Conservation (phyloP, 2,888 invertebrate species). For the Rapana venosa region DNA sequence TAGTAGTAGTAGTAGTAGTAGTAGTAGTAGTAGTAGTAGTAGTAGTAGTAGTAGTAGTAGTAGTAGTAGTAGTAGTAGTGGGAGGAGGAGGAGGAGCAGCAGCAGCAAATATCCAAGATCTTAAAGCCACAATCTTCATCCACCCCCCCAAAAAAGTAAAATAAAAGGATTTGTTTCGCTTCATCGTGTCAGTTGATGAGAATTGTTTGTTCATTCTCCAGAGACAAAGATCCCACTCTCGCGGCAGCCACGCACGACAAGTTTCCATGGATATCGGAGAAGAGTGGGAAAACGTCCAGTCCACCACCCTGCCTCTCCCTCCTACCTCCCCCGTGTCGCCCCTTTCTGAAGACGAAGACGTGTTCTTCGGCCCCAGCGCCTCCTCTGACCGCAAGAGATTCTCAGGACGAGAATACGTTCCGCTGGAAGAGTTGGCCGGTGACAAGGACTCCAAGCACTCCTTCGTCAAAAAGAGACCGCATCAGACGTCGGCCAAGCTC, state of each 20-base stretch:
- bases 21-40: too few species aligned
- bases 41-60: too few species aligned
- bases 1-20: too few species aligned
- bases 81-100: too few species aligned
- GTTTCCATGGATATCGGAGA: slow-evolving; percentile 59
- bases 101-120: too few species aligned
- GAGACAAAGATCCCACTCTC: neutral
- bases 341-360: slow-evolving; percentile 26
- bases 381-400: neutral
- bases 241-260: slow-evolving; percentile 42
- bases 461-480: neutral
- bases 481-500: slow-evolving; percentile 33
- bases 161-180: too few species aligned
- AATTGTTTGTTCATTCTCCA: neutral
- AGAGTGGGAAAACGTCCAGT: slow-evolving; percentile 62
- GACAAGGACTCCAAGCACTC: neutral
- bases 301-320: neutral
- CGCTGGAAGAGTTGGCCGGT: neutral
- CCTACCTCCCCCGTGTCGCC: neutral
- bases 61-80: too few species aligned
- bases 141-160: too few species aligned
- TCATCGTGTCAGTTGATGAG: too few species aligned
- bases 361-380: slow-evolving; percentile 34
- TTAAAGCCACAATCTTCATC: too few species aligned
- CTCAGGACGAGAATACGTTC: neutral